phyloP scores from a whole-genome alignment of 2,113 vertebrate species.

The Okapia johnstoni region DNA sequence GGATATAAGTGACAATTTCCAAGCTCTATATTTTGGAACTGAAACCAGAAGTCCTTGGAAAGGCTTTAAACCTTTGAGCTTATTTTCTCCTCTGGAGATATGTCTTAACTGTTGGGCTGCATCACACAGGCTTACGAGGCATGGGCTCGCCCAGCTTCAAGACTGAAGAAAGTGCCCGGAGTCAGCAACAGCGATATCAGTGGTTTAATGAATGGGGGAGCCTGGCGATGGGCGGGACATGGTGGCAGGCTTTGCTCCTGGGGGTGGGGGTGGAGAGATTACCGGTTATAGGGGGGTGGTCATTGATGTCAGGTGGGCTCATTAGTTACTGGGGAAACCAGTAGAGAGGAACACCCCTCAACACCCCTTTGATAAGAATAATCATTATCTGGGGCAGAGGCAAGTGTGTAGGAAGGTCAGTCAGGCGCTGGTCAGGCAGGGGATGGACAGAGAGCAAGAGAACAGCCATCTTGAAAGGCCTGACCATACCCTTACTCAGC shows the following conservation, averaged over 20 bases:
- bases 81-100: background rate
- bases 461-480: background rate
- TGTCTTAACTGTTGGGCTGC: background rate
- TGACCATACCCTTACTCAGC: background rate
- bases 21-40: background rate
- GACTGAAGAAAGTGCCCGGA: background rate
- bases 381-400: background rate
- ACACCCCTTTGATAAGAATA: background rate
- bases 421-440: background rate
- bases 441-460: background rate
- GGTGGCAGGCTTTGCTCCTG: background rate
- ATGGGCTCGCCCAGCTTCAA: background rate
- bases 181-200: background rate
- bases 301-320: background rate
- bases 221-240: background rate
- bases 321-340: background rate
- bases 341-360: background rate
- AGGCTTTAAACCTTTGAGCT: background rate
- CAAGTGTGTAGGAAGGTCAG: background rate
- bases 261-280: background rate
- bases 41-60: background rate
- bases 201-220: background rate
- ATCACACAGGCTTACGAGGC: background rate
- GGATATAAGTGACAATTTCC: background rate
- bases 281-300: background rate